Evolutionary conservation across 2,797 vertebrate species (phyloP), one percentile per base, ranked within the genome.

Genomic region (Poliocrania exsul): DNA sequence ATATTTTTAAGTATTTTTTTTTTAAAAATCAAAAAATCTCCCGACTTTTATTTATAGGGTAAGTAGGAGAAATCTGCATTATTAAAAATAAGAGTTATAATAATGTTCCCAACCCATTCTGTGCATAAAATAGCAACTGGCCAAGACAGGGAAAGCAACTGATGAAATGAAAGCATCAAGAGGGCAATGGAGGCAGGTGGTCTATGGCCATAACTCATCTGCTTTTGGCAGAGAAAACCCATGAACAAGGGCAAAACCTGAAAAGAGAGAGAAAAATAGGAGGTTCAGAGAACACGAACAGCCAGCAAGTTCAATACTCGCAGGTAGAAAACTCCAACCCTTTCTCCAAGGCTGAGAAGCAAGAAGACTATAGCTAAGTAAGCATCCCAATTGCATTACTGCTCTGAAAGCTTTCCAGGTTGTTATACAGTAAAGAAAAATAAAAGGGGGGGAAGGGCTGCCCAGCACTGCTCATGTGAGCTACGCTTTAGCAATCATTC

Each of bases 221-320:
- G 82, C 57, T 89, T 89, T 90, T 73, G 89, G 65, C 81, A 95
- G n/a, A 82, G 53, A 93, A 93, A 95, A 72, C 13, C 42, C 35
- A 16, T 1, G 33, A 86, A 42, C 6, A 20, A 91, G 74, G 50
- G 37, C 35, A 86, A 85, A 93, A 54, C 53, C 56, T 23, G 51
- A 61, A 84, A 51, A 78, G 23, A 42, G 11, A 54, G 23, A 71
- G 24, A 60, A 42, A 72, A 25, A 49, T n/a, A 40, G 28, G 7
- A 57, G 51, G 21, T 0, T 15, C 0, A 42, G 25, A 64, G 28
- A 58, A 73, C 74, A 58, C 26, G 77, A 90, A 72, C 20, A 61
- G 50, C 17, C 50, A 81, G 35, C 33, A 44, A 83, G 46, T 84
- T 75, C 62, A 25, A 40, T 24, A 61, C 5, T 64, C 53, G 25